phyloP scores from a whole-genome alignment of 2,113 vertebrate species.

The Acanthisitta chloris region DNA sequence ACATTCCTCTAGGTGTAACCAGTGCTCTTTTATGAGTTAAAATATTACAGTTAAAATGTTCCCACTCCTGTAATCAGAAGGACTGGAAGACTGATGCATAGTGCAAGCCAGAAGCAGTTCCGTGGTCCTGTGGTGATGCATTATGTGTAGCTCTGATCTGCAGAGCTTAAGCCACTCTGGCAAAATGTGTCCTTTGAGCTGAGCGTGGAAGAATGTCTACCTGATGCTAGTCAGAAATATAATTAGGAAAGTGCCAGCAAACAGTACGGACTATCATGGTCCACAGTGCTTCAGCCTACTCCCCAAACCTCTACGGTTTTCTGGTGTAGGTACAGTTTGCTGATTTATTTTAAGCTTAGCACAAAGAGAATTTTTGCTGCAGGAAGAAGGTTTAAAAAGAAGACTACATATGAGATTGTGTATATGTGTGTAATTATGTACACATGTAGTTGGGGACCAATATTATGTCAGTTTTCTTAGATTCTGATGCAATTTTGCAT shows the following conservation, averaged over 20 bases:
- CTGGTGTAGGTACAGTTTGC: background rate
- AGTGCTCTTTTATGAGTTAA: background rate
- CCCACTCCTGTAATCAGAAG: background rate
- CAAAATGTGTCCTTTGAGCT: background rate
- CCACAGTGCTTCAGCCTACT: background rate
- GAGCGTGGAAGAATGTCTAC: background rate
- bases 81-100: background rate
- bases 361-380: background rate
- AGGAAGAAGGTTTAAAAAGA: background rate
- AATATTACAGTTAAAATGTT: background rate
- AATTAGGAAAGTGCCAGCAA: background rate
- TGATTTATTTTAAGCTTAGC: background rate
- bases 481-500: background rate
- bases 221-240: background rate
- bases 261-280: fast-evolving
- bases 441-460: background rate
- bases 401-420: background rate
- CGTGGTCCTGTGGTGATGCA: background rate
- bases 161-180: background rate
- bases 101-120: background rate
- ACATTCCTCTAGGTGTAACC: background rate
- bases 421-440: background rate
- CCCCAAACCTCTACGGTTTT: background rate
- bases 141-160: background rate
- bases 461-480: background rate